These are phyloP conservation scores for Galemys pyrenaicus DNA, from an alignment of 2,113 vertebrate genomes.

Conservation along the genomic window DNA sequence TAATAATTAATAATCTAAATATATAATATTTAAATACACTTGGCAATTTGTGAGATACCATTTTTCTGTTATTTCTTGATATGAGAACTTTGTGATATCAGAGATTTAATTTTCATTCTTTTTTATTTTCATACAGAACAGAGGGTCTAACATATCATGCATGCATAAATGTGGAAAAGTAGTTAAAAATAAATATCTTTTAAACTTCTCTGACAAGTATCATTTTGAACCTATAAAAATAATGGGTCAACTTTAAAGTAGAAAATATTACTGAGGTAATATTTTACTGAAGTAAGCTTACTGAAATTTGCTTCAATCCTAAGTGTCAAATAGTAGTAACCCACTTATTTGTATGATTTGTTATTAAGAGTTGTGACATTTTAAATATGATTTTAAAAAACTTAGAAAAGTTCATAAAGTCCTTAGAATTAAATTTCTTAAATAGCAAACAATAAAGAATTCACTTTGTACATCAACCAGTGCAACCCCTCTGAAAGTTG, in stretches of 20 bases:
- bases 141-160: not conserved
- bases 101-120: not conserved
- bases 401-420: too few relatives aligned
- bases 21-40: not conserved
- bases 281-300: too few relatives aligned
- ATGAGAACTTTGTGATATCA: not conserved
- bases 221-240: not conserved
- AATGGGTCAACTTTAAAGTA: not conserved
- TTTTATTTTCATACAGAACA: not conserved
- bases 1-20: not conserved
- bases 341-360: not conserved
- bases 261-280: not conserved
- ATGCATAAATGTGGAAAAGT: not conserved
- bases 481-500: not conserved
- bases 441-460: not conserved
- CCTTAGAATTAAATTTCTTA: not conserved
- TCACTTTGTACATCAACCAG: not conserved
- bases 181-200: not conserved
- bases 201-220: not conserved
- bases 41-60: not conserved
- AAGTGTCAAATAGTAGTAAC: not conserved
- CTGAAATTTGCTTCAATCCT: not conserved
- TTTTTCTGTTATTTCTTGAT: not conserved
- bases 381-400: too few relatives aligned
- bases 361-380: not conserved